Conservation (phyloP, 2,113 vertebrate species). For the Prunella himalayana region DNA sequence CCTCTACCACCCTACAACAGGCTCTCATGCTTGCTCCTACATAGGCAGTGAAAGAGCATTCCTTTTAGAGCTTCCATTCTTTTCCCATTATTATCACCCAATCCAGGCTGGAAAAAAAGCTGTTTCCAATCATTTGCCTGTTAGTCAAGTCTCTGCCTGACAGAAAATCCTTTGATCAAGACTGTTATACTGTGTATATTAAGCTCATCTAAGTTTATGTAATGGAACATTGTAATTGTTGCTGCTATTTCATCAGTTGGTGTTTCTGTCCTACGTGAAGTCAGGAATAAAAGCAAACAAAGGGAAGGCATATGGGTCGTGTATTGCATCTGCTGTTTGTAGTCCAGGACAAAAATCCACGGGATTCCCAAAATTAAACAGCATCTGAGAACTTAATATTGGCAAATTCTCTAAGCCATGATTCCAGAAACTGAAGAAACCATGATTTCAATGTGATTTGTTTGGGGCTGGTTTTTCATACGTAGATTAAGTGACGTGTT, state of each 20-base stretch:
- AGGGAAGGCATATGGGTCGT: not conserved
- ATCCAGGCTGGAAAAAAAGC: slow-evolving; percentile 4
- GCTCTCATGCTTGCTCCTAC: not conserved
- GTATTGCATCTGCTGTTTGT: not conserved
- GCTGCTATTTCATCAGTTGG: not conserved
- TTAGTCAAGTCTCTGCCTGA: not conserved
- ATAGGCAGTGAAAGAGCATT: not conserved
- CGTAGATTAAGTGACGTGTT: not conserved
- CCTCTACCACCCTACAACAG: not conserved
- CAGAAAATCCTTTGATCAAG: slow-evolving; percentile 26
- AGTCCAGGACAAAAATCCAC: not conserved
- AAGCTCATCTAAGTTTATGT: not conserved
- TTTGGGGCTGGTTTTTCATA: not conserved
- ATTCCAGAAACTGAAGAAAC: not conserved
- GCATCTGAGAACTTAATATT: not conserved
- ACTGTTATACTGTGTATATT: not conserved
- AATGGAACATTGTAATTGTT: not conserved
- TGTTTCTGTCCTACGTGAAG: not conserved
- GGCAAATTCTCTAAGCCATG: not conserved
- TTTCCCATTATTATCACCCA: slow-evolving; percentile 15
- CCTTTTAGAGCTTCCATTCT: not conserved
- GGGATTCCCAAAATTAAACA: not conserved
- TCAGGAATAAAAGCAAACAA: not conserved
- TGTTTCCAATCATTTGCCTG: not conserved
- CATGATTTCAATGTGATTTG: not conserved